phyloP scores from a whole-genome alignment of 2,113 vertebrate genomes.

The Brachyistius frenatus region DNA sequence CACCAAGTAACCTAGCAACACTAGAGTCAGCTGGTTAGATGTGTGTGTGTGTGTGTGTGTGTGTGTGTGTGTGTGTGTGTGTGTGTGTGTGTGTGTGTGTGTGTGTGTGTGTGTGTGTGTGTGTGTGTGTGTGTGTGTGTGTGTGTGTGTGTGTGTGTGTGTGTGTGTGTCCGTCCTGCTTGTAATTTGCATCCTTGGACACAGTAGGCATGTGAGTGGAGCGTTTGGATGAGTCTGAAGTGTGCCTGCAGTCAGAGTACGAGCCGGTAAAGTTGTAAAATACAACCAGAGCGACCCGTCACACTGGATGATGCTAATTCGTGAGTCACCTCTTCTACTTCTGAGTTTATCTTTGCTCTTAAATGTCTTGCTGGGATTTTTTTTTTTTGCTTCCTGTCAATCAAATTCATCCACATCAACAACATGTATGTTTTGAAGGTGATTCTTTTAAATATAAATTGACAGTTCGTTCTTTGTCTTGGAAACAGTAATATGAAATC shows the following conservation, averaged over 20 bases:
- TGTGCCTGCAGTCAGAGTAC: background rate
- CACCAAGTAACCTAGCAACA: constrained; percentile 83
- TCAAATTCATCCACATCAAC: background rate
- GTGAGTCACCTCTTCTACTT: constrained; percentile 24
- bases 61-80: constrained; percentile 24
- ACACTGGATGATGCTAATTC: constrained; percentile 19
- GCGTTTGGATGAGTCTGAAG: constrained; percentile 24
- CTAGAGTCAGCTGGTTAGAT: constrained; percentile 67
- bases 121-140: constrained; percentile 19
- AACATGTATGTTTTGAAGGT: too few relatives aligned
- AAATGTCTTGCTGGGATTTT: background rate
- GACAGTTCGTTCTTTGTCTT: background rate
- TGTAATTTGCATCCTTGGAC: constrained; percentile 58
- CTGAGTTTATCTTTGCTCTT: constrained; percentile 14
- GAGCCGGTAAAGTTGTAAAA: constrained; percentile 22
- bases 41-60: constrained; percentile 18
- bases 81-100: constrained; percentile 16
- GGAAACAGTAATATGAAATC: background rate
- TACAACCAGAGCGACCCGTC: background rate
- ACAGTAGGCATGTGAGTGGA: background rate
- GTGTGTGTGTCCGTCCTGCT: constrained; percentile 3
- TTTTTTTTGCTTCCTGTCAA: constrained; percentile 6
- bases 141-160: constrained; percentile 22
- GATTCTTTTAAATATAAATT: background rate
- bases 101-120: constrained; percentile 13